Evolutionary conservation across 2,888 invertebrate genomes (phyloP).

Genomic region (Polia nebulosa): DNA sequence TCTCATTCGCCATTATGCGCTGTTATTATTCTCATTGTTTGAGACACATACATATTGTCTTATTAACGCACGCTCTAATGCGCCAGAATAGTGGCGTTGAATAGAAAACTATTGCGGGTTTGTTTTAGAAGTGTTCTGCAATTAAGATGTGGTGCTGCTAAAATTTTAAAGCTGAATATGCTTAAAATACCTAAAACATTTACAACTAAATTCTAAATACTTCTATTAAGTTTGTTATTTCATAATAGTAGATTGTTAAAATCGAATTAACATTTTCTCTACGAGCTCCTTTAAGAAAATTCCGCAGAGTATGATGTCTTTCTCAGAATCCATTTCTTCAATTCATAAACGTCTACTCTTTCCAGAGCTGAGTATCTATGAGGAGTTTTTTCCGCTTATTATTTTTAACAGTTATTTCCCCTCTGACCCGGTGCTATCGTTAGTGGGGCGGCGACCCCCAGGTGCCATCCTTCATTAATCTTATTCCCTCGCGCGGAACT

Average conservation of each 20-base stretch:
- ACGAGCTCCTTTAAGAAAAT: conserved; percentile 2
- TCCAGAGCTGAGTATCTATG: conserved; percentile 38
- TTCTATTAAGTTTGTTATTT: no score
- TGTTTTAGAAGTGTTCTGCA: conserved; percentile 42
- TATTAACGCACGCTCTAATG: conserved; percentile 74
- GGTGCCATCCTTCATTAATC: conserved; percentile 90
- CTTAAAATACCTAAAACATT: no score
- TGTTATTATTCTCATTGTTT: conserved; percentile 87
- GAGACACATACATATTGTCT: conserved; percentile 82
- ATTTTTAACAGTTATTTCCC: conserved; percentile 82
- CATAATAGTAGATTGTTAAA: no score
- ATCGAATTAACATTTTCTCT: background rate
- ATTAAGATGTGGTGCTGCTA: conserved; percentile 27
- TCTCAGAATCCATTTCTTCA: conserved; percentile 15
- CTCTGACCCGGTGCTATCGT: conserved; percentile 80
- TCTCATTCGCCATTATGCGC: conserved; percentile 87
- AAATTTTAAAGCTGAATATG: background rate
- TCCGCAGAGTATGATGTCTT: background rate
- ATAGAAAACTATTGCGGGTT: conserved; percentile 63
- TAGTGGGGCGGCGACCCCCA: conserved; percentile 81
- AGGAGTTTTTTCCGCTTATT: conserved; percentile 77
- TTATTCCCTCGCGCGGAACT: conserved; percentile 87
- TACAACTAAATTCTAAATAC: no score
- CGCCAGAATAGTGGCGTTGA: conserved; percentile 61
- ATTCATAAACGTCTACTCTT: conserved; percentile 29